These are phyloP conservation scores for Ommatoiulus sabulosus DNA, from an alignment of 2,888 invertebrate genomes.

Conservation along the genomic window DNA sequence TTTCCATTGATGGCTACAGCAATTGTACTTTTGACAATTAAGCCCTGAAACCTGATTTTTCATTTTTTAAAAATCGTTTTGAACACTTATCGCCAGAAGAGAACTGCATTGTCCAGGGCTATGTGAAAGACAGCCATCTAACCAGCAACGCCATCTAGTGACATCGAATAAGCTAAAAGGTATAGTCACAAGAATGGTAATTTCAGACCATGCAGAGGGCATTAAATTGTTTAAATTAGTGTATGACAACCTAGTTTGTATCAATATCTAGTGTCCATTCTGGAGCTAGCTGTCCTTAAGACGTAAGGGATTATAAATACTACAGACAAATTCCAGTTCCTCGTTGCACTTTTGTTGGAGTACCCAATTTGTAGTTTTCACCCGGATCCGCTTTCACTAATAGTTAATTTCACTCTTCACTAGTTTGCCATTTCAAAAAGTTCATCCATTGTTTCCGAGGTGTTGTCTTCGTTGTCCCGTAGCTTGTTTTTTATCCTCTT, in stretches of 20 bases:
- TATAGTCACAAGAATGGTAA: no score
- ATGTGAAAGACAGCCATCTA: no score
- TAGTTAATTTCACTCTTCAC: constrained; percentile 45
- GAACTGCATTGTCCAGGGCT: no score
- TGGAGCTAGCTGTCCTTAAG: not conserved
- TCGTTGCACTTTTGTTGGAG: not conserved
- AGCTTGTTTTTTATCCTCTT: not conserved
- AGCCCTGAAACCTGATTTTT: no score
- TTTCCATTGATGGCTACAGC: no score
- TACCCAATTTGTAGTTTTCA: not conserved
- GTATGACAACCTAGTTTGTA: not conserved
- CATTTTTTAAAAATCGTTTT: no score
- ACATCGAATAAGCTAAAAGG: no score
- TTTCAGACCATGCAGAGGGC: not conserved
- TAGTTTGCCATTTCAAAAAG: constrained; percentile 32
- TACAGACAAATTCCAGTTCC: not conserved
- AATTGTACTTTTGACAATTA: no score
- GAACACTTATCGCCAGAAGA: no score
- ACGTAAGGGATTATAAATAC: constrained; percentile 3
- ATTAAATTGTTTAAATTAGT: not conserved
- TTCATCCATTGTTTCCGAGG: constrained; percentile 42
- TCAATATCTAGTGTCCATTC: not conserved
- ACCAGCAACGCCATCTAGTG: no score
- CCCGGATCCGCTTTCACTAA: constrained; percentile 28
- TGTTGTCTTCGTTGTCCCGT: constrained; percentile 39